Percentiles rank a stretch among this genome's conserved stretches.
Conservation (phyloP, 2,113 vertebrate genomes). For the Sakesphorus luctuosus region DNA sequence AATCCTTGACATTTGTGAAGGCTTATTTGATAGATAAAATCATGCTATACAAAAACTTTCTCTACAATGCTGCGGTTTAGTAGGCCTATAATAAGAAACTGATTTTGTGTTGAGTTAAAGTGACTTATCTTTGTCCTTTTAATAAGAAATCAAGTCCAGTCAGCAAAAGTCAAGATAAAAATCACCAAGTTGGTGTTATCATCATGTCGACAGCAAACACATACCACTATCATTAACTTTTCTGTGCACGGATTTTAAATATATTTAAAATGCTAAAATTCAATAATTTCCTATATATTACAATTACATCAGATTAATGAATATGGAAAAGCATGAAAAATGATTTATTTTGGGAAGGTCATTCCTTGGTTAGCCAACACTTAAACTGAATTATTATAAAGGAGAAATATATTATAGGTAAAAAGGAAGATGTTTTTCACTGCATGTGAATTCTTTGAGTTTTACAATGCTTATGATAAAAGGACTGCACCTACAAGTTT, state of each 20-base stretch:
- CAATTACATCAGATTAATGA: slow-evolving; percentile 34
- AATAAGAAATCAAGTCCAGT: slow-evolving; percentile 55
- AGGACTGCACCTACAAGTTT: slow-evolving; percentile 26
- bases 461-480: slow-evolving; percentile 48
- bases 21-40: slow-evolving; percentile 59
- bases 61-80: neutral
- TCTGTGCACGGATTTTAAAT: slow-evolving; percentile 24
- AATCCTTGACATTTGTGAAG: slow-evolving; percentile 37
- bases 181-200: slow-evolving; percentile 30
- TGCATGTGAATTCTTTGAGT: slow-evolving; percentile 15
- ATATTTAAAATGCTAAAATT: slow-evolving; percentile 35
- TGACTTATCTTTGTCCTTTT: slow-evolving; percentile 58
- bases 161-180: slow-evolving; percentile 55
- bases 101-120: slow-evolving; percentile 53
- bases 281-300: slow-evolving; percentile 10
- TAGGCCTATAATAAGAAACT: slow-evolving; percentile 39
- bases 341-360: slow-evolving; percentile 53
- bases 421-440: slow-evolving; percentile 36
- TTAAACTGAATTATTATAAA: slow-evolving; percentile 18
- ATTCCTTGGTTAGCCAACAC: slow-evolving; percentile 2
- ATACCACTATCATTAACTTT: neutral
- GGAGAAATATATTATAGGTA: slow-evolving; percentile 40
- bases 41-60: slow-evolving; percentile 19
- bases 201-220: neutral
- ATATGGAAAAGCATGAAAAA: slow-evolving; percentile 21